A percentile compares a stretch with the other conserved stretches of the same genome.
These are phyloP conservation scores for Lanistes nyassanus DNA, from an alignment of 1,140 invertebrate species.

Conservation along the genomic window DNA sequence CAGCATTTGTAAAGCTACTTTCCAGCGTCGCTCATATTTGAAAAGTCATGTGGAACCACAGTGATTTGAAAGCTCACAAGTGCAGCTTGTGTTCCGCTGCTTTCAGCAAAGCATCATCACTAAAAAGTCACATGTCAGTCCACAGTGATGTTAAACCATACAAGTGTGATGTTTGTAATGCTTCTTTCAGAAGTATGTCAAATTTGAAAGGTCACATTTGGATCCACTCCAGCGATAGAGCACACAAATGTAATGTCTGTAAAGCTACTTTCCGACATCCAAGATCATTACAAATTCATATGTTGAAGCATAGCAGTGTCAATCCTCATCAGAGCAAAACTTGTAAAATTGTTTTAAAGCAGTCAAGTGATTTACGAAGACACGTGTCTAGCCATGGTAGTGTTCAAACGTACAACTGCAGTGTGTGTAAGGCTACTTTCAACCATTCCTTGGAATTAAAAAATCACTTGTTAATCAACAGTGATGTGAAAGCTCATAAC, in stretches of 20 bases:
- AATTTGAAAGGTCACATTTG: conserved; percentile 6
- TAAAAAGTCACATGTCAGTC: conserved; percentile 17
- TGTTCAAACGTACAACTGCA: too few relatives aligned
- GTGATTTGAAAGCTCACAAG: neutral
- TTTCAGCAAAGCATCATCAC: neutral
- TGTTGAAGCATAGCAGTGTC: neutral
- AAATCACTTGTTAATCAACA: too few relatives aligned
- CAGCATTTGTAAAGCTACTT: neutral
- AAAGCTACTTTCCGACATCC: neutral
- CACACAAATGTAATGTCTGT: conserved; percentile 1
- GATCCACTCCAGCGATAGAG: neutral
- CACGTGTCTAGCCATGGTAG: too few relatives aligned
- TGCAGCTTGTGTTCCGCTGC: too few relatives aligned
- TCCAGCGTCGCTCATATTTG: neutral
- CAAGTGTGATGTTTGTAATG: conserved; percentile 1
- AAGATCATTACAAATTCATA: neutral
- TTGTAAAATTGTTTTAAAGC: too few relatives aligned
- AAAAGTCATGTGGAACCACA: conserved; percentile 2
- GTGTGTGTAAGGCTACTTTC: too few relatives aligned
- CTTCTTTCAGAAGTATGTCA: neutral
- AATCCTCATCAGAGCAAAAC: too few relatives aligned
- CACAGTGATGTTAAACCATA: neutral
- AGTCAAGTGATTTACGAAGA: too few relatives aligned
- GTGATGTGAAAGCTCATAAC: too few relatives aligned
- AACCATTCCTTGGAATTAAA: too few relatives aligned